Evolutionary conservation across 2,113 vertebrate genomes (phyloP).

Genomic region (Apodemus sylvaticus): DNA sequence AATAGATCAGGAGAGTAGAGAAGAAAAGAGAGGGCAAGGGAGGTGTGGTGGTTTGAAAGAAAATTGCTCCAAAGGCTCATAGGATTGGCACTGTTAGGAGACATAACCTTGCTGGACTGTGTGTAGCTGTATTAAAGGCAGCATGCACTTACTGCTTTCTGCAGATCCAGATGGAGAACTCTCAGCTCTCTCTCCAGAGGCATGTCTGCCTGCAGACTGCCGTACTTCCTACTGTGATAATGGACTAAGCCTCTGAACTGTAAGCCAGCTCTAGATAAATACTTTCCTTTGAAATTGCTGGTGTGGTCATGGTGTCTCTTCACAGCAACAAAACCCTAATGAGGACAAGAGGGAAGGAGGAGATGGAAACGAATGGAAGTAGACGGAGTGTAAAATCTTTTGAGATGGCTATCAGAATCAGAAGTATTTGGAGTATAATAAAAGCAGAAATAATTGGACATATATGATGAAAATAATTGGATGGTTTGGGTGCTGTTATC

Average conservation of each 20-base stretch:
- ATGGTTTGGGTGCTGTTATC: background rate
- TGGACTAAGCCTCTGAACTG: background rate
- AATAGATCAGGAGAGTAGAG: background rate
- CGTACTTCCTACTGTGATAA: background rate
- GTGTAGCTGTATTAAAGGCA: background rate
- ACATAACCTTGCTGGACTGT: background rate
- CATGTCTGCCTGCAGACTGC: background rate
- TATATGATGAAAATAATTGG: background rate
- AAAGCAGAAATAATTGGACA: background rate
- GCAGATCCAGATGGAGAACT: background rate
- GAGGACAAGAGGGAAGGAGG: background rate
- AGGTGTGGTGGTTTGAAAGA: background rate
- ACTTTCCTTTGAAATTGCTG: background rate
- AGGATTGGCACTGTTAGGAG: background rate
- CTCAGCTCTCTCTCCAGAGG: background rate
- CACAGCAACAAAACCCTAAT: background rate
- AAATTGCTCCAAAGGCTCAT: background rate
- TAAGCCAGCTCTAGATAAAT: background rate
- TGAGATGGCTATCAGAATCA: background rate
- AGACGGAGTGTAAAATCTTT: background rate
- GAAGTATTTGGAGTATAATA: background rate
- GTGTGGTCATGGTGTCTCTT: background rate
- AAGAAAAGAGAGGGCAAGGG: background rate
- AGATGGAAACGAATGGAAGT: too few relatives aligned
- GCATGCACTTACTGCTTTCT: background rate